Percentiles rank a stretch among this genome's conserved stretches.
Conservation (phyloP, 2,113 vertebrate genomes). For the Calypte anna region DNA sequence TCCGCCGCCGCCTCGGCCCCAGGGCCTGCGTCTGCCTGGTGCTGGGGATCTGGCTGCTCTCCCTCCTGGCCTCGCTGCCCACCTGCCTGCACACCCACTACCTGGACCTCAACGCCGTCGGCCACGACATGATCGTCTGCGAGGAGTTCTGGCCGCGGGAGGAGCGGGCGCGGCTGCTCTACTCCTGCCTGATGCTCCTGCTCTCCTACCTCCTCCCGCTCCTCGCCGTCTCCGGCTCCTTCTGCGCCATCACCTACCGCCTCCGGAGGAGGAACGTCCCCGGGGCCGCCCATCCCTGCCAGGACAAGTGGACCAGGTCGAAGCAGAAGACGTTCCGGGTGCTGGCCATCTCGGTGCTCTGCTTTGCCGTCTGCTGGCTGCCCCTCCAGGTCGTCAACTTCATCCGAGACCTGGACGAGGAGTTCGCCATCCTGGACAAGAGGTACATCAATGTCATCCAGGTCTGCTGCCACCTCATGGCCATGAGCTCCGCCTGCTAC, state of each 20-base stretch:
- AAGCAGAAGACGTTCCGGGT: constrained; percentile 85
- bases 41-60: constrained; percentile 81
- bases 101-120: constrained; percentile 80
- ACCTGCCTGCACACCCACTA: constrained; percentile 81
- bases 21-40: constrained; percentile 80
- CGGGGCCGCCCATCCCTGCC: constrained; percentile 63
- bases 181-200: constrained; percentile 85
- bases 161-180: constrained; percentile 79
- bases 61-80: constrained; percentile 77
- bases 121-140: constrained; percentile 85
- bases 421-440: constrained; percentile 81
- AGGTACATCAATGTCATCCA: constrained; percentile 81
- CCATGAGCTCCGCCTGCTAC: constrained; percentile 86
- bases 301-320: constrained; percentile 78
- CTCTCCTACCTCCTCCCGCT: constrained; percentile 87
- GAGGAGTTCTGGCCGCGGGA: constrained; percentile 86
- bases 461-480: constrained; percentile 80
- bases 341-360: constrained; percentile 82
- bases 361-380: constrained; percentile 88
- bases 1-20: constrained; percentile 76
- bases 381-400: constrained; percentile 88
- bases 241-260: constrained; percentile 85
- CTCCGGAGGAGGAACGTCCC: constrained; percentile 77
- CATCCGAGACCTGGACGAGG: constrained; percentile 81
- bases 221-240: constrained; percentile 81